Conservation (phyloP, 37 sponge, comb jelly and placozoan species). For the Ephydatia muelleri region DNA sequence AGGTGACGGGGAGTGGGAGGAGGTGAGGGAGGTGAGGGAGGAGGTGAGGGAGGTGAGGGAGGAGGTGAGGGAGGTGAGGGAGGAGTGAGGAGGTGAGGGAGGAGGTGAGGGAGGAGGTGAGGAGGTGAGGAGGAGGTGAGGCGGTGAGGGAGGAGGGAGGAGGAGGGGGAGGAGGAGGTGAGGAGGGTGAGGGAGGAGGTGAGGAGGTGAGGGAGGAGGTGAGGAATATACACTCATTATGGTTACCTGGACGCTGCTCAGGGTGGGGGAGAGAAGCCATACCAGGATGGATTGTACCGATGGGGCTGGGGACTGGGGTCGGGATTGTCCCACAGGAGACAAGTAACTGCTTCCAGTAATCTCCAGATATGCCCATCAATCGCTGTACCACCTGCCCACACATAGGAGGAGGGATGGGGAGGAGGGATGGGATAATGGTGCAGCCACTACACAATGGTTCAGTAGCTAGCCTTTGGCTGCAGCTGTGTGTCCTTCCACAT, state of each 20-base stretch:
- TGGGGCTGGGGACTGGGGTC: conserved; percentile 36
- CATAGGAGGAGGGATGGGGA: background rate
- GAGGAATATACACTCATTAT: background rate
- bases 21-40: background rate
- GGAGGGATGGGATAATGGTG: background rate
- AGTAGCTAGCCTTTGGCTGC: conserved; percentile 67
- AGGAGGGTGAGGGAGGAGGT: background rate
- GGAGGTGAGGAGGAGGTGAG: too few species aligned
- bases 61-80: background rate
- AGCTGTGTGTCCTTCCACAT: conserved; percentile 73
- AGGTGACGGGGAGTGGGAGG: background rate
- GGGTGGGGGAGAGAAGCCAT: conserved; percentile 69
- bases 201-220: background rate
- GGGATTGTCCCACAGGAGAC: conserved; percentile 45
- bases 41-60: background rate
- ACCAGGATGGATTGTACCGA: conserved; percentile 27
- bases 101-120: background rate
- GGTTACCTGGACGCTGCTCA: conserved; percentile 66
- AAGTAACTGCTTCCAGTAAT: conserved; percentile 81
- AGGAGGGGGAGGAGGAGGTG: too few species aligned
- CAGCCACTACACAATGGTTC: too few species aligned
- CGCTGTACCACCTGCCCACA: conserved; percentile 57
- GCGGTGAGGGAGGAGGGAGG: background rate
- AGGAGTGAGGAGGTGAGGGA: background rate
- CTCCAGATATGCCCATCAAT: conserved; percentile 62